Evolutionary conservation across 2,888 invertebrate species (phyloP).

Genomic region (Calameuta pallipes): DNA sequence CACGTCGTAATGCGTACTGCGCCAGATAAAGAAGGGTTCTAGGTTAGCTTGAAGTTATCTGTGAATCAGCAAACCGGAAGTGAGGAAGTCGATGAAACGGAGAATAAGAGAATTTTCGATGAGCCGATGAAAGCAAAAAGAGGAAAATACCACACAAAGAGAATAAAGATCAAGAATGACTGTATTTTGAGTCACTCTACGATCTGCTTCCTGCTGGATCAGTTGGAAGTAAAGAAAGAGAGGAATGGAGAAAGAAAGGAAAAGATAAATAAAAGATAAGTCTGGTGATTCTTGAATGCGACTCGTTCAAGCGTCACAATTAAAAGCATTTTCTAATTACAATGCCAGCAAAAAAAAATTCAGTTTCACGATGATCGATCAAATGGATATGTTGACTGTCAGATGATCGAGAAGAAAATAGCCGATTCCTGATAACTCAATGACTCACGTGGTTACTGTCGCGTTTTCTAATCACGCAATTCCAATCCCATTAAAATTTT

Average conservation of each 20-base stretch:
- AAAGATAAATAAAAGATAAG: neutral
- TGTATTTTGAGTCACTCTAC: neutral
- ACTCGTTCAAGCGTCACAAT: neutral
- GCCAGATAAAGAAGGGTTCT: too few species aligned
- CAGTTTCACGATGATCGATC: neutral
- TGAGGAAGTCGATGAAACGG: too few species aligned
- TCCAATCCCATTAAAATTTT: neutral
- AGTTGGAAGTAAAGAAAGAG: neutral
- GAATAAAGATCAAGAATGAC: neutral
- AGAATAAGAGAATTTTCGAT: neutral
- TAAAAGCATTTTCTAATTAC: neutral
- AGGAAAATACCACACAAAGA: neutral
- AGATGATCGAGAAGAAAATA: neutral
- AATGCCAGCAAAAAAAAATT: neutral
- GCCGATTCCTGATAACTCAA: neutral
- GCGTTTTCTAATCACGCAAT: neutral
- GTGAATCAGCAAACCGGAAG: too few species aligned
- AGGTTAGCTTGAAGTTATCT: too few species aligned
- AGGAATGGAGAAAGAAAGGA: neutral
- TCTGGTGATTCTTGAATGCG: neutral
- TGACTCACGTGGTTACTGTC: neutral
- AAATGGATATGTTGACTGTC: neutral
- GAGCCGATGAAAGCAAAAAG: neutral
- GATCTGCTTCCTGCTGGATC: neutral
- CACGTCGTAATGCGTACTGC: too few species aligned